Base-by-base conservation (phyloP, 2,113 vertebrate genomes). In the Dissostichus mawsoni region DNA sequence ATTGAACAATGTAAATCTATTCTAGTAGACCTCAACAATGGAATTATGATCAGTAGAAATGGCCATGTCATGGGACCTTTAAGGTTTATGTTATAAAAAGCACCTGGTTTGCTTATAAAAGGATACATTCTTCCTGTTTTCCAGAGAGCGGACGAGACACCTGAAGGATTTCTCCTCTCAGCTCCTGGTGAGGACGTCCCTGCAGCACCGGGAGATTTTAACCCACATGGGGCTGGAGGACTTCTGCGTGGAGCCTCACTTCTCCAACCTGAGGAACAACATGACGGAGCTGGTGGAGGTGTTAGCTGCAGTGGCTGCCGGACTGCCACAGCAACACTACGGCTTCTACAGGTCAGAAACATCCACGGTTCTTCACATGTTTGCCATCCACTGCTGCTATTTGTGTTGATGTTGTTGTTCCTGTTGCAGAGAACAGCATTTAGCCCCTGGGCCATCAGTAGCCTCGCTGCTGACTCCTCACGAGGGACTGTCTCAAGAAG, bases 231-330 rank as follows among this genome's bases (percentile, higher is more conserved):
- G 96, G 55, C 92, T 99, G 92, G 96, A 98, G 91, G 98, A 97
- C 90, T 95, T 98, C 75, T 97, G 97, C 56, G 88, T 95, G 86
- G 97, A 99, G 66, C 97, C 97, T 0, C 96, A 96, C 88, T 97
- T 99, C 88, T 95, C 94, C 86, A 97, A 95, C 84, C 95, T 99
- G 41, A 95, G 97, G 67, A 94, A 97, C 86, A 97, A 97, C 76
- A 99, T 99, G 98, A 96, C 92, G 80, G 96, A 97, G 75, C 94
- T 98, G 61, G 92, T 98, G 67, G 90, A 95, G 47, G 92, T 98
- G 33, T 94, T 99, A 74, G 96, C 97, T 0, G 93, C 96, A 0
- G 96, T 97, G 86, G 95, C 95, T 63, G 96, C 97, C 51, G 97
- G 97, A 0, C 90, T 99, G 75, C 97, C 97, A 0, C 92, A 10